phyloP scores from a whole-genome alignment of 2,797 vertebrate genomes.

The Avahi laniger region DNA sequence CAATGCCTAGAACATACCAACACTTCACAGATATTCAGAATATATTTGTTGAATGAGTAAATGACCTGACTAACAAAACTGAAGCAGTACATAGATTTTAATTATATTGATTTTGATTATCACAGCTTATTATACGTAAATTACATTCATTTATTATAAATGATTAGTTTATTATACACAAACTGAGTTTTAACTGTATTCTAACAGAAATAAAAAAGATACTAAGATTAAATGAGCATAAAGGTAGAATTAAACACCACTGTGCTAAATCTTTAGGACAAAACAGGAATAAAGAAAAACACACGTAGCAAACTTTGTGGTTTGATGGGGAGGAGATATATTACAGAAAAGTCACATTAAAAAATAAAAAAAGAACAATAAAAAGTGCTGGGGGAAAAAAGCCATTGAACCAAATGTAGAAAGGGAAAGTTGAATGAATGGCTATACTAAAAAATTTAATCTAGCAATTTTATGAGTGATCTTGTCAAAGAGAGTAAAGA shows the following conservation, averaged over 20 bases:
- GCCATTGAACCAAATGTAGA: not conserved
- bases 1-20: not conserved
- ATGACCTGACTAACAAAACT: not conserved
- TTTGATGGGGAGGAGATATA: not conserved
- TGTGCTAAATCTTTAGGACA: not conserved
- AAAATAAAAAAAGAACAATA: not conserved
- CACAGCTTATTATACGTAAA: not conserved
- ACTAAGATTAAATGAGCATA: not conserved
- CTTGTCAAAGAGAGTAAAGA: not conserved
- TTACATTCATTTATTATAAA: not conserved
- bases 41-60: not conserved
- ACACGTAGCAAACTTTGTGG: not conserved
- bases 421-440: not conserved
- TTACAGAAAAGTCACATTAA: not conserved
- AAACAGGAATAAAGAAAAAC: not conserved
- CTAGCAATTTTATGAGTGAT: not conserved
- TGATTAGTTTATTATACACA: not conserved
- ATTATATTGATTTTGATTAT: not conserved
- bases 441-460: not conserved
- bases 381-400: not conserved
- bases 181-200: not conserved
- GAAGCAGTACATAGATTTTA: not conserved
- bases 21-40: not conserved
- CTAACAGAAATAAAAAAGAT: not conserved
- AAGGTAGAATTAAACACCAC: not conserved